A percentile compares a stretch with the other conserved stretches of the same genome.
Evolutionary conservation across 2,113 vertebrate species (phyloP).

Genomic region (Choloepus hoffmanni): DNA sequence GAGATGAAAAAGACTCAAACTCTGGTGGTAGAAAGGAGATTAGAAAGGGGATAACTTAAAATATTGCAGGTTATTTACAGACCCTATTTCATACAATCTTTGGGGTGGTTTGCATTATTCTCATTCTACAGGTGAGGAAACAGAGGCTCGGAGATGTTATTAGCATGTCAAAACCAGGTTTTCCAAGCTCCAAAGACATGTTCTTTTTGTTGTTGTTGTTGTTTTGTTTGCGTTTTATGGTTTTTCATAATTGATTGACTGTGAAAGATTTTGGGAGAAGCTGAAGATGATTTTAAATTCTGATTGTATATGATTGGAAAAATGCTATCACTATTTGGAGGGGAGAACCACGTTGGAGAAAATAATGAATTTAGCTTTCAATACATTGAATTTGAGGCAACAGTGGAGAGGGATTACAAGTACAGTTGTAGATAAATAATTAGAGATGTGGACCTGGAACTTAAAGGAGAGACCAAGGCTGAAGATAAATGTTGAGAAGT

Average conservation of each 20-base stretch:
- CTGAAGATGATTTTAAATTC: not conserved
- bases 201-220: not conserved
- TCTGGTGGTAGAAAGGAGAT: not conserved
- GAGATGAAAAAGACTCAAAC: not conserved
- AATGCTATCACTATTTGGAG: not conserved
- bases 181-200: not conserved
- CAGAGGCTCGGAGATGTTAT: not conserved
- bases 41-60: not conserved
- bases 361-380: not conserved
- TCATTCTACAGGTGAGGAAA: not conserved
- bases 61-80: not conserved
- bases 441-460: not conserved
- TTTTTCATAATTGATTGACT: not conserved
- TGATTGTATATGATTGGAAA: not conserved
- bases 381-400: not conserved
- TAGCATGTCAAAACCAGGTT: not conserved
- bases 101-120: not conserved
- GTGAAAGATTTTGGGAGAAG: not conserved
- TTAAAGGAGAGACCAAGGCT: not conserved
- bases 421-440: not conserved
- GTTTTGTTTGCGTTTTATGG: too few relatives aligned
- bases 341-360: slow-evolving; percentile 20
- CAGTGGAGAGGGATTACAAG: not conserved
- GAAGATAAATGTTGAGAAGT: not conserved
- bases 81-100: not conserved